Evolutionary conservation across 2,888 invertebrate species (phyloP).

Genomic region (Syritta pipiens): DNA sequence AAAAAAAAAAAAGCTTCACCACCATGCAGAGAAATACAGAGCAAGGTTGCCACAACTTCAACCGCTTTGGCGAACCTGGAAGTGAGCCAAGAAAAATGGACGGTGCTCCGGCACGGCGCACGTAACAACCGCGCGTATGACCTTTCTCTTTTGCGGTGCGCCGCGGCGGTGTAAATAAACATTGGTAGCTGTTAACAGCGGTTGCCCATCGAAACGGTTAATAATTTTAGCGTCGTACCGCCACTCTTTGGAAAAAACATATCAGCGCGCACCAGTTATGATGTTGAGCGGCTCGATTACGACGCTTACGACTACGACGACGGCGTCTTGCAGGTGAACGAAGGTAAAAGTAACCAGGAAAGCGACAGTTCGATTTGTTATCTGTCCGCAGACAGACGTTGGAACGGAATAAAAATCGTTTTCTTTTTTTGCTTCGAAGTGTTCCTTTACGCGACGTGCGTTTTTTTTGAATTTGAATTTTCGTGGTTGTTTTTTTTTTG

Average conservation of each 20-base stretch:
- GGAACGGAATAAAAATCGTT: conserved; percentile 54
- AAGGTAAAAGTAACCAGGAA: conserved; percentile 69
- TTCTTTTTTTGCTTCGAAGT: conserved; percentile 7
- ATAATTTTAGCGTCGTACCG: conserved; percentile 29
- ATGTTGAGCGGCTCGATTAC: conserved; percentile 1
- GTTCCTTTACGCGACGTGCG: too few species aligned
- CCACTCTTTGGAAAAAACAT: conserved; percentile 26
- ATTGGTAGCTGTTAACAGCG: conserved; percentile 53
- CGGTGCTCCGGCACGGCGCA: conserved; percentile 6
- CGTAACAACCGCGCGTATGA: conserved; percentile 57
- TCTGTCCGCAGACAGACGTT: conserved; percentile 65
- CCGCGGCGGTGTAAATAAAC: conserved; percentile 58
- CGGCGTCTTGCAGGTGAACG: conserved; percentile 49
- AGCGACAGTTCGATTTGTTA: conserved; percentile 68
- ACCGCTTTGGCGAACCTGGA: conserved; percentile 36
- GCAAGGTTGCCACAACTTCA: conserved; percentile 56
- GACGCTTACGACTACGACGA: conserved; percentile 2
- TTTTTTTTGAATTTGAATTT: not conserved
- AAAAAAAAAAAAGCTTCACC: not conserved
- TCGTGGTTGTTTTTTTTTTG: not conserved
- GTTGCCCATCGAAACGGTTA: conserved; percentile 64
- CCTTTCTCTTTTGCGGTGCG: conserved; percentile 64
- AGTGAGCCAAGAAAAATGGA: conserved; percentile 44
- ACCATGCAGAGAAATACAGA: conserved; percentile 37
- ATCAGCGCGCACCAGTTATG: conserved; percentile 31